Evolutionary conservation across 2,797 vertebrate species (phyloP).

Genomic region (Sciurus carolinensis): DNA sequence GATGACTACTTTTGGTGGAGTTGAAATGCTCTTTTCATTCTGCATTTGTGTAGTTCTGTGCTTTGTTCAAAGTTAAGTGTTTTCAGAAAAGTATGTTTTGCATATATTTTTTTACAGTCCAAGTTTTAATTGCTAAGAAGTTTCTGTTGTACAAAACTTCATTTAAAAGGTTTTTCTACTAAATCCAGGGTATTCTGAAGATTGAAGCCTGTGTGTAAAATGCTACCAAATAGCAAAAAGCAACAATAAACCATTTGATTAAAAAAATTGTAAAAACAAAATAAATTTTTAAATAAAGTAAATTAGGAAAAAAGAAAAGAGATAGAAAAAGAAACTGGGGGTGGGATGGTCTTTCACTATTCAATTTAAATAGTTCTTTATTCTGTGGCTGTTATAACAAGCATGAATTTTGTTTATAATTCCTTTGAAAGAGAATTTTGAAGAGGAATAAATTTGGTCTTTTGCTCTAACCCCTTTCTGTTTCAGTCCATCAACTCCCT

Average conservation of each 20-base stretch:
- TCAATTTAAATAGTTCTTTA: neutral
- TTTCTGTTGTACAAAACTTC: constrained; percentile 91
- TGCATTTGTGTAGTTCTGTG: constrained; percentile 92
- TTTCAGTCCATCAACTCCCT: neutral
- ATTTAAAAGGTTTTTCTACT: constrained; percentile 88
- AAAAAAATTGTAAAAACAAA: neutral
- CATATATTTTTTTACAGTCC: constrained; percentile 92
- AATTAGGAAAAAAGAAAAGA: neutral
- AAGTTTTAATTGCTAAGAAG: constrained; percentile 90
- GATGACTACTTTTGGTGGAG: constrained; percentile 90
- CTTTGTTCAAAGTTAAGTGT: constrained; percentile 91
- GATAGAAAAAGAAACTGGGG: neutral
- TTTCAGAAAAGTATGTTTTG: constrained; percentile 91
- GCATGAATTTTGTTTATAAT: neutral
- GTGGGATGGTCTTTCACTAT: neutral
- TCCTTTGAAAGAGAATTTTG: neutral
- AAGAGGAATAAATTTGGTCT: neutral
- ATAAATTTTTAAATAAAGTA: neutral
- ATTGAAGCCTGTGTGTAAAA: neutral
- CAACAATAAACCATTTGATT: too few relatives aligned
- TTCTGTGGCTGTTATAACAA: neutral
- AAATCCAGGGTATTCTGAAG: too few relatives aligned
- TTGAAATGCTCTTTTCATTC: constrained; percentile 90
- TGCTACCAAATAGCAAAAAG: too few relatives aligned
- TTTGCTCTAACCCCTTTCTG: neutral